A percentile compares a stretch with the other conserved stretches of the same genome.
These are phyloP conservation scores for Oceanodroma tethys DNA, from an alignment of 2,113 vertebrate genomes.

Conservation along the genomic window DNA sequence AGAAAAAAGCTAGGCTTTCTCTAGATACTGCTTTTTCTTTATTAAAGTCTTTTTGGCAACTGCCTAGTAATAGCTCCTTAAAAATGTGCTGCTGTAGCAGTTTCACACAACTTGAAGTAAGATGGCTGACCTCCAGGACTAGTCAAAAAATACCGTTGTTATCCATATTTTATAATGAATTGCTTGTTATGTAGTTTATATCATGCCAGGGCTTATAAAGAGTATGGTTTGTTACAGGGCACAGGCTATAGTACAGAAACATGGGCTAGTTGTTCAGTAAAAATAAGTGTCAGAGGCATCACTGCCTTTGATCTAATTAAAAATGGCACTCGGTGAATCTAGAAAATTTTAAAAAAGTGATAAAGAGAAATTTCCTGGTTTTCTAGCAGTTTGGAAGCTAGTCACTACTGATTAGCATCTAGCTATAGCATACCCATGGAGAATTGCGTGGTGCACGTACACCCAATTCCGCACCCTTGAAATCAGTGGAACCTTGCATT, in stretches of 20 bases:
- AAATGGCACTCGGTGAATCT: background rate
- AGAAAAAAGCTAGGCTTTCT: background rate
- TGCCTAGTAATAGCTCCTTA: background rate
- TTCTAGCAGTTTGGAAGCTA: background rate
- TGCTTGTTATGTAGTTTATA: background rate
- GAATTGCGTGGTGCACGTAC: fast-evolving
- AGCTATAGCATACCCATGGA: background rate
- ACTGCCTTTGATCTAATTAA: background rate
- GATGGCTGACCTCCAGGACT: background rate
- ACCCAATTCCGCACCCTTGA: fast-evolving
- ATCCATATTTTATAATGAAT: background rate
- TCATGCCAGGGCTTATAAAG: background rate
- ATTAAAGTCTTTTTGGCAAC: background rate
- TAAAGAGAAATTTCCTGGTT: background rate
- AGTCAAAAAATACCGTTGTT: background rate
- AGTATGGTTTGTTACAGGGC: background rate
- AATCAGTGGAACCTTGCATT: background rate
- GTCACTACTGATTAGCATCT: background rate
- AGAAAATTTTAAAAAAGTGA: background rate
- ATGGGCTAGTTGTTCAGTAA: fast-evolving
- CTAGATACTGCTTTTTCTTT: background rate
- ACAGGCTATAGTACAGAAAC: background rate
- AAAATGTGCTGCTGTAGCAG: background rate
- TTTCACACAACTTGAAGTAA: background rate
- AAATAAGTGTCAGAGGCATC: background rate